Evolutionary conservation across 2,888 invertebrate genomes (phyloP), one percentile per base, ranked within the genome.

Genomic region (Auanema freiburgensis): DNA sequence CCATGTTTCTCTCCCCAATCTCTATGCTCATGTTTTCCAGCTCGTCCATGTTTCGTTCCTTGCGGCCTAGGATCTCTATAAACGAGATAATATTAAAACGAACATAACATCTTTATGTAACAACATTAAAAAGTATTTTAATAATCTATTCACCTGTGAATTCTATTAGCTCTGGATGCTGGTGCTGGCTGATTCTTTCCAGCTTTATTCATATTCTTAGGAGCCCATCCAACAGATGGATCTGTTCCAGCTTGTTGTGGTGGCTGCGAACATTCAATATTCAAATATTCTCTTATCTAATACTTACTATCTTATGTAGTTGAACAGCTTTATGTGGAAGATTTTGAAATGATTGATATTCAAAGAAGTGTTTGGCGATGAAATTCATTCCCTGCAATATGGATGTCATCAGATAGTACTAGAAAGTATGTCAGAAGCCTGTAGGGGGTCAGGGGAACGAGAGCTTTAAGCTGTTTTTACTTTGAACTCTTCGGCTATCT

Each of bases 291-390:
- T 52, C 24, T n/a, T n/a, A n/a, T n/a, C n/a, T n/a, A n/a, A n/a
- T n/a, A 57, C 76, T 63, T 53, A 80, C 80, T 46, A 79, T 71
- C 69, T 82, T 82, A 67, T 82, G 82, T 52, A 83, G 67, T 64
- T 80, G 81, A 11, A 83, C 76, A n/a, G 81, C 83, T 60, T 80
- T 81, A 65, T 83, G 80, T 2, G 82, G 80, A 33, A 81, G 67
- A 57, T 83, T 83, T 58, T 80, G 76, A 66, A 83, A 83, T 10
- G 80, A 79, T 57, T 83, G 82, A 55, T 83, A 83, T 57, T 83
- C 83, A 68, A 80, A 83, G 61, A 83, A 83, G 65, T 83, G 82
- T 61, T 82, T 82, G 8, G 82, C 82, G 58, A 82, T 75, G 75
- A 79, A 80, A 58, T 82, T 82, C 82, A 82, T 82, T 25, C 77